Percentiles rank a stretch among this genome's conserved stretches.
Conservation (phyloP, 2,113 vertebrate genomes). For the Ardeotis arabs region DNA sequence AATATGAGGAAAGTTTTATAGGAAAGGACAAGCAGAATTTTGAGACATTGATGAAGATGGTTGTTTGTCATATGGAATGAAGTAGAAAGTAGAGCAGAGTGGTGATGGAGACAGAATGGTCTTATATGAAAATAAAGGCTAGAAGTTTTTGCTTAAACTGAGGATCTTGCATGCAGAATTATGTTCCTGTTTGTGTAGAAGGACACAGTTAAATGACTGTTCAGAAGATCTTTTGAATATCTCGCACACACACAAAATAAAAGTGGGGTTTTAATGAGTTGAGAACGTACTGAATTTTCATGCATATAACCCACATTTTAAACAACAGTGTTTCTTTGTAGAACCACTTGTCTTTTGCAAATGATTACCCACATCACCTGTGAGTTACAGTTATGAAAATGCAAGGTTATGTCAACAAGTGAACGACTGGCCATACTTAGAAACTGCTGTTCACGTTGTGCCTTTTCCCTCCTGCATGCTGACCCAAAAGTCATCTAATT, state of each 20-base stretch:
- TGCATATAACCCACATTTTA: background rate
- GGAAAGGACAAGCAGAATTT: background rate
- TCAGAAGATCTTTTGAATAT: background rate
- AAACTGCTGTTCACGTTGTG: rapidly evolving
- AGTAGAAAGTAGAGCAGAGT: background rate
- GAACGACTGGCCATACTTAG: background rate
- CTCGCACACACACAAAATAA: background rate
- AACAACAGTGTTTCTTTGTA: background rate
- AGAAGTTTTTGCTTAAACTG: background rate
- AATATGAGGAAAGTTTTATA: background rate
- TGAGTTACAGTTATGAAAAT: background rate
- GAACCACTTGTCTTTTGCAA: background rate
- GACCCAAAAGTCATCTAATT: background rate
- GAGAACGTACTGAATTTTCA: background rate
- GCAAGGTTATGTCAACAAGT: background rate
- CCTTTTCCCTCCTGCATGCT: background rate
- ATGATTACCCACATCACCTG: background rate
- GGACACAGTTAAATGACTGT: background rate
- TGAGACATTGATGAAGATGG: background rate
- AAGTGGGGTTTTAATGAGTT: background rate
- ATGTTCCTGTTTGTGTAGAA: background rate
- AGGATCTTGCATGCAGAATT: background rate
- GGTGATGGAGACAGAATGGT: background rate
- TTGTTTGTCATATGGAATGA: background rate
- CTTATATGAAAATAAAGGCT: background rate